Conservation (phyloP, 2,113 vertebrate genomes). For the Clarias magur region DNA sequence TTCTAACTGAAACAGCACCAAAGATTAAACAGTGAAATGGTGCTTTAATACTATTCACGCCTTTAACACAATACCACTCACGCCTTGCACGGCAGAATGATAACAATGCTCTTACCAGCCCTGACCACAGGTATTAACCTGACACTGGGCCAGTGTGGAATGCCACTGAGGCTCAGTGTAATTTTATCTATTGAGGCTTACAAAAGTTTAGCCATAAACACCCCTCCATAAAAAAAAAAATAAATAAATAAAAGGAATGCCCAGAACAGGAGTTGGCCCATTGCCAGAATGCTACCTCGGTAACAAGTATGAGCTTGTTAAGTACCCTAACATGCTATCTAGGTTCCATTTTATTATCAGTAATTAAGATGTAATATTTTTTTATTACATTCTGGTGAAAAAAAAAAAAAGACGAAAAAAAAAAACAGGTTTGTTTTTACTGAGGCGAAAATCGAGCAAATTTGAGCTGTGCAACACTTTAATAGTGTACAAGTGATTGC, state of each 20-base stretch:
- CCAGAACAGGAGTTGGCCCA: neutral
- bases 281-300: neutral
- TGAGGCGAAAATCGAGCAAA: neutral
- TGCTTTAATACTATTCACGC: neutral
- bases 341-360: neutral
- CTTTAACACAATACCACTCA: neutral
- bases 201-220: neutral
- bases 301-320: neutral
- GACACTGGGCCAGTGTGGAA: neutral
- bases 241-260: neutral
- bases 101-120: neutral
- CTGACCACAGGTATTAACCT: neutral
- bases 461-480: neutral
- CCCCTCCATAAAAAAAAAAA: too few species aligned
- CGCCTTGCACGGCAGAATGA: neutral
- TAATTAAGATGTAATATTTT: neutral
- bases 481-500: neutral
- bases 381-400: neutral
- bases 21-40: too few species aligned
- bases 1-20: too few species aligned
- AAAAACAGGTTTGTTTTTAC: neutral
- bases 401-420: neutral
- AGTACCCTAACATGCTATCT: neutral
- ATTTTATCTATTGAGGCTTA: constrained; percentile 20
- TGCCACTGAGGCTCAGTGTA: neutral